Percentiles rank a stretch among this genome's conserved stretches.
Conservation (phyloP, 2,888 invertebrate genomes). For the Dasypolia templi region DNA sequence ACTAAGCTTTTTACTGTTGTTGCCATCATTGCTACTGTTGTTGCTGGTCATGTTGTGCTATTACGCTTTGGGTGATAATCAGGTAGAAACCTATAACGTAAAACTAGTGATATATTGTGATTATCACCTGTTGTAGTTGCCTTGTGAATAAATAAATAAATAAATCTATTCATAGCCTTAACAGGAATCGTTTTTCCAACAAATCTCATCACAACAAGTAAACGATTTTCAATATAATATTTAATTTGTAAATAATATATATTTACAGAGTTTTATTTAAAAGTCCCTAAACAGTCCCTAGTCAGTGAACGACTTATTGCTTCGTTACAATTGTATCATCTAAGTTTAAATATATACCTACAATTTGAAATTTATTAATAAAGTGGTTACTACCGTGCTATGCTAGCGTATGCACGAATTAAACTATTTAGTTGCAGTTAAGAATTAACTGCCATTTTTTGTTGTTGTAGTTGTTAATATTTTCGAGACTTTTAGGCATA, state of each 20-base stretch:
- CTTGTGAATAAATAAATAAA: no score
- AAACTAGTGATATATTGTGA: no score
- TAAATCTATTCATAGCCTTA: not conserved
- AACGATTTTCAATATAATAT: not conserved
- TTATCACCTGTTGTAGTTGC: no score
- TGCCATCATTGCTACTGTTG: no score
- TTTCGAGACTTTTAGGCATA: not conserved
- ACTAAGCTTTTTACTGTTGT: no score
- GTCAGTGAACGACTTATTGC: not conserved
- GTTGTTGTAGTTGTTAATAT: not conserved
- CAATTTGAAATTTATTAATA: not conserved
- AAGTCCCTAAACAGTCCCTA: no score
- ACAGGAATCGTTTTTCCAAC: slow-evolving; percentile 1
- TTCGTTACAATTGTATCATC: not conserved
- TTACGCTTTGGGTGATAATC: no score
- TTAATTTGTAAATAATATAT: not conserved
- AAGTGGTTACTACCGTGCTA: not conserved
- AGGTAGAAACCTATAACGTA: no score
- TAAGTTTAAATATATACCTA: not conserved
- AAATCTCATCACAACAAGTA: not conserved
- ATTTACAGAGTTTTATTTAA: not conserved
- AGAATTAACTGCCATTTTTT: not conserved
- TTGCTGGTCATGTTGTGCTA: no score
- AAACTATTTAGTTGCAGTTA: not conserved
- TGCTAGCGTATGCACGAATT: no score